These are phyloP conservation scores for Galagoides demidoff DNA, from an alignment of 2,797 vertebrate species.

Conservation along the genomic window DNA sequence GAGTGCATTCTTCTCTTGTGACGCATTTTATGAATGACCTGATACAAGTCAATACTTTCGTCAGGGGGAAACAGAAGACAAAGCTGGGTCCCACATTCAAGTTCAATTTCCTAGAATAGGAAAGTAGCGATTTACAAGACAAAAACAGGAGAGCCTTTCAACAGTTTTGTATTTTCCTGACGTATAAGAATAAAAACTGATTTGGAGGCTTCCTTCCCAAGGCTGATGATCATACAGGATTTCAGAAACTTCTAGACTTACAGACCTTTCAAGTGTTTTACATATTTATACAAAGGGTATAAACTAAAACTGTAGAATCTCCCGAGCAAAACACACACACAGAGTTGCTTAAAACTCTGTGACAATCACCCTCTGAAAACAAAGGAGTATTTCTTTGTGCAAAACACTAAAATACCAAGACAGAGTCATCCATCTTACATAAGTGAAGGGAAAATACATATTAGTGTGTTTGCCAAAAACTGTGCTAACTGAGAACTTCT, in stretches of 20 bases:
- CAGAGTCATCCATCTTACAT: slow-evolving; percentile 17
- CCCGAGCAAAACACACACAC: not conserved
- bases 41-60: slow-evolving; percentile 98
- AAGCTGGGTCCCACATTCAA: slow-evolving; percentile 96
- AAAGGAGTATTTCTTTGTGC: slow-evolving; percentile 31
- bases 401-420: slow-evolving; percentile 49
- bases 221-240: not conserved
- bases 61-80: slow-evolving; percentile 97
- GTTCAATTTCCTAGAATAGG: slow-evolving; percentile 96
- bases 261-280: not conserved
- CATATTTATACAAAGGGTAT: not conserved
- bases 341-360: slow-evolving; percentile 7
- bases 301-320: not conserved
- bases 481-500: not conserved
- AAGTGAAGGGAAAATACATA: not conserved
- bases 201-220: slow-evolving; percentile 59
- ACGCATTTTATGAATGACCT: slow-evolving; percentile 97
- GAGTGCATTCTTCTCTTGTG: slow-evolving; percentile 97
- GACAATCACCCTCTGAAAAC: not conserved
- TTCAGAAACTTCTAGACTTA: not conserved
- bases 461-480: not conserved
- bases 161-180: slow-evolving; percentile 60
- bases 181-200: not conserved
- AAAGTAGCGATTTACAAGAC: slow-evolving; percentile 84
- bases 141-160: slow-evolving; percentile 64